Base-by-base conservation (phyloP, 23 tunicate genomes). In the Styela plicata region DNA sequence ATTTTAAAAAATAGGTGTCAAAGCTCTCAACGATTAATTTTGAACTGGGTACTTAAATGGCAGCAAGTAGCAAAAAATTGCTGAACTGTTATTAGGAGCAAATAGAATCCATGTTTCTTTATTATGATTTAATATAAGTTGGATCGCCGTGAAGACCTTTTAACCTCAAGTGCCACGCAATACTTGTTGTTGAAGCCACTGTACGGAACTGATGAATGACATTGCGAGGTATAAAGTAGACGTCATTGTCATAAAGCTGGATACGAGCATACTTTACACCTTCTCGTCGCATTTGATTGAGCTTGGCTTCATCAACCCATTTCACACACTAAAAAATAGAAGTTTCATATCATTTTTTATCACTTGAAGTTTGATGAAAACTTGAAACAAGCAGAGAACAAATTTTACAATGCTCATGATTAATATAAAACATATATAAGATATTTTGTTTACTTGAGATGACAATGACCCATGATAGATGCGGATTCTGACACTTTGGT, bases 121-220 rank as follows among this genome's bases (percentile, higher is more conserved):
- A 52, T 65, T 76, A 76, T 76, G 81, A 76, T 76, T 76, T 44
- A 57, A 76, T 64, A 52, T 82, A 83, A 0, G 82, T 92, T 21
- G 97, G 89, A 26, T 83, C 92, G 10, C 92, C 97, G 44, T 92
- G 97, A 3, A 89, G 74, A 19, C 95, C 91, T 71, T 95, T 89
- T 44, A 95, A 33, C 74, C 99, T 63, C 83, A 95, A 78, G 80
- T 95, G 99, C 99, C 99, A 95, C 2, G 99, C 99, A 25, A 95
- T 69, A 61, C 95, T 89, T 25, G 90, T 89, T 33, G 94, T 52
- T 32, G 99, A 89, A 63, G 91, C 95, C 19, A 89, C 94, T 19
- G 99, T 89, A 0, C 96, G 89, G 78, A 95, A 95, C 82, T 95
- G 99, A 34, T 95, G 99, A 31, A 95, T 74, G 71, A 95, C 87